phyloP scores from a whole-genome alignment of 64 coral and sea anemone genomes.

The Anthopleura sola region DNA sequence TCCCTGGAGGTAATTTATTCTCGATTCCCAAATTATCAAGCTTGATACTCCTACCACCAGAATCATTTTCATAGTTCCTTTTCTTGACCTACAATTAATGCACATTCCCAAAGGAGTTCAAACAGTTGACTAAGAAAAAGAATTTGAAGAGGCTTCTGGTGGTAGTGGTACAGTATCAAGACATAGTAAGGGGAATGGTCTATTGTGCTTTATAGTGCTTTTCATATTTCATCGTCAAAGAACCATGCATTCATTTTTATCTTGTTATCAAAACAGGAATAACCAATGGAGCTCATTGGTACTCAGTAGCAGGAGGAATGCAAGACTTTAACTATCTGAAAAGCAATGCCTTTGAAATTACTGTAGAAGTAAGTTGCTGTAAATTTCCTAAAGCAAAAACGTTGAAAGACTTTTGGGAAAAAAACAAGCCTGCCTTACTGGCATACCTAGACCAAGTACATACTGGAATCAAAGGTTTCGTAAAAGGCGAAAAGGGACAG shows the following conservation, averaged over 20 bases:
- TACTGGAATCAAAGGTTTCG: slow-evolving; percentile 80
- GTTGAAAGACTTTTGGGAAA: slow-evolving; percentile 52
- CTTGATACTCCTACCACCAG: background rate
- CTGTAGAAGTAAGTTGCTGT: slow-evolving; percentile 84
- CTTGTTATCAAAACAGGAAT: slow-evolving; percentile 53
- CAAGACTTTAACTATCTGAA: slow-evolving; percentile 94
- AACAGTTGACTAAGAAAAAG: no score
- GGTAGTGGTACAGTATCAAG: no score
- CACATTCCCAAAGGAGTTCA: no score
- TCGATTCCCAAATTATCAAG: no score
- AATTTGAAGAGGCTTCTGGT: no score
- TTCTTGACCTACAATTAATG: no score
- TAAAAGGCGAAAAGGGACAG: slow-evolving; percentile 44
- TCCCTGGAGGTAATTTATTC: slow-evolving; percentile 66
- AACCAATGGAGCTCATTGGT: slow-evolving; percentile 95
- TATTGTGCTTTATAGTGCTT: no score
- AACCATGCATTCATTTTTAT: background rate
- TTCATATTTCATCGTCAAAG: no score
- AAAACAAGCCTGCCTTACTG: slow-evolving; percentile 66
- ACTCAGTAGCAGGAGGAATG: slow-evolving; percentile 85
- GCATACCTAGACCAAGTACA: slow-evolving; percentile 72
- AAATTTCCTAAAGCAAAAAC: slow-evolving; percentile 47
- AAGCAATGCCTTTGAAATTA: slow-evolving; percentile 76
- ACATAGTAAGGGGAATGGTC: no score
- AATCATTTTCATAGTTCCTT: no score